Conservation (phyloP, 2,797 vertebrate species). For the Cryptoprocta ferox region DNA sequence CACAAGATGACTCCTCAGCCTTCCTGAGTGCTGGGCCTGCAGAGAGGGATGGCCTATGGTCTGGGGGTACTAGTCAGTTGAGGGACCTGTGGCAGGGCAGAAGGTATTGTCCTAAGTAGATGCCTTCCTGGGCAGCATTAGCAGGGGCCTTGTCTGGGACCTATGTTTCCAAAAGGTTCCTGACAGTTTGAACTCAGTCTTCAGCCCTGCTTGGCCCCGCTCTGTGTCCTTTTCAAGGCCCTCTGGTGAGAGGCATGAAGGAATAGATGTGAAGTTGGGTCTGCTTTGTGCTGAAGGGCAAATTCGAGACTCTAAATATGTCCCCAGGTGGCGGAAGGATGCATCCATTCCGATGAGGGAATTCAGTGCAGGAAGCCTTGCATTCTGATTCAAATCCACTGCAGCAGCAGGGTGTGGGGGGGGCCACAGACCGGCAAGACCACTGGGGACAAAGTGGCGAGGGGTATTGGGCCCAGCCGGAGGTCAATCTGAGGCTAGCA, state of each 20-base stretch:
- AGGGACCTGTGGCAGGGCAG: not conserved
- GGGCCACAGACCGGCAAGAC: not conserved
- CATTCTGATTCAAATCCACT: not conserved
- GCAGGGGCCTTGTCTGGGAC: not conserved
- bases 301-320: not conserved
- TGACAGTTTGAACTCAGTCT: not conserved
- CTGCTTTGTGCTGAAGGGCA: constrained; percentile 8
- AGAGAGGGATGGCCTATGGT: not conserved
- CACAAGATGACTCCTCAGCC: not conserved
- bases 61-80: not conserved
- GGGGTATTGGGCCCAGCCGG: not conserved
- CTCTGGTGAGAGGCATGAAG: not conserved
- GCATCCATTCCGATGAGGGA: not conserved
- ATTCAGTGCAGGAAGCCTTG: not conserved
- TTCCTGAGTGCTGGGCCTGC: constrained; percentile 1
- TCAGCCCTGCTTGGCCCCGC: not conserved
- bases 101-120: not conserved
- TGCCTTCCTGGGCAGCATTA: not conserved
- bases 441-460: not conserved
- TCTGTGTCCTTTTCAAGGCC: not conserved
- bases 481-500: not conserved
- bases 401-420: not conserved
- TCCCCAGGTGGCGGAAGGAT: not conserved
- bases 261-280: not conserved
- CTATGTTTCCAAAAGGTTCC: not conserved